These are phyloP conservation scores for Andrena bucephala DNA, from an alignment of 2,888 invertebrate species.

Conservation along the genomic window DNA sequence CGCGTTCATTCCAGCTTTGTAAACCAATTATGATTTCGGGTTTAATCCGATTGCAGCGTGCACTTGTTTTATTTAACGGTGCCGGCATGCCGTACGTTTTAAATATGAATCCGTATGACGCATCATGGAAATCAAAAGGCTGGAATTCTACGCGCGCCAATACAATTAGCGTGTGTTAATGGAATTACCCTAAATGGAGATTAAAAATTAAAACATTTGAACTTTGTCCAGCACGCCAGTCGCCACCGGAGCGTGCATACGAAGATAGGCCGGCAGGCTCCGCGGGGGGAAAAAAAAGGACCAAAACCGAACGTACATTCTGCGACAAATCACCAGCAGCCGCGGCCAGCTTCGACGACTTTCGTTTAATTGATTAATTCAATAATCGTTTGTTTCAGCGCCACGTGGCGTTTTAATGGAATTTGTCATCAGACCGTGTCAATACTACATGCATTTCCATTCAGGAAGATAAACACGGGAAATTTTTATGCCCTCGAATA, in stretches of 20 bases:
- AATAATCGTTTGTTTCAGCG: slow-evolving; percentile 39
- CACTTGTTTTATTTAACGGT: slow-evolving; percentile 58
- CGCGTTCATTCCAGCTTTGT: slow-evolving; percentile 40
- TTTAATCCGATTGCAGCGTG: slow-evolving; percentile 41
- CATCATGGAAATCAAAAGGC: slow-evolving; percentile 31
- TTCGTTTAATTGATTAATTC: slow-evolving; percentile 52
- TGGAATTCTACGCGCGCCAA: slow-evolving; percentile 19
- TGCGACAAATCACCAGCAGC: slow-evolving; percentile 27
- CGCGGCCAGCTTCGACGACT: slow-evolving; percentile 7
- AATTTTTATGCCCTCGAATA: slow-evolving; percentile 21
- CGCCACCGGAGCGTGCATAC: background rate
- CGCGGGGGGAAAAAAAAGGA: background rate
- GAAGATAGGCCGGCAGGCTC: slow-evolving; percentile 17
- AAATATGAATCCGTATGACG: slow-evolving; percentile 44
- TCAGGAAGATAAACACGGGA: slow-evolving; percentile 24
- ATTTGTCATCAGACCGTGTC: slow-evolving; percentile 24
- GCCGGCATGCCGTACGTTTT: slow-evolving; percentile 27
- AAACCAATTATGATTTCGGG: slow-evolving; percentile 54
- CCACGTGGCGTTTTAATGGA: slow-evolving; percentile 31
- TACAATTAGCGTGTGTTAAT: slow-evolving; percentile 59
- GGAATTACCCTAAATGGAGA: slow-evolving; percentile 54
- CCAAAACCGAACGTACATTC: background rate
- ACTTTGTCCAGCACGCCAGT: slow-evolving; percentile 13
- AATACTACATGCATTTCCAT: slow-evolving; percentile 33
- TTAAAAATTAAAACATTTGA: slow-evolving; percentile 53